These are phyloP conservation scores for Alouatta palliata DNA, from an alignment of 2,113 vertebrate genomes.

Conservation along the genomic window DNA sequence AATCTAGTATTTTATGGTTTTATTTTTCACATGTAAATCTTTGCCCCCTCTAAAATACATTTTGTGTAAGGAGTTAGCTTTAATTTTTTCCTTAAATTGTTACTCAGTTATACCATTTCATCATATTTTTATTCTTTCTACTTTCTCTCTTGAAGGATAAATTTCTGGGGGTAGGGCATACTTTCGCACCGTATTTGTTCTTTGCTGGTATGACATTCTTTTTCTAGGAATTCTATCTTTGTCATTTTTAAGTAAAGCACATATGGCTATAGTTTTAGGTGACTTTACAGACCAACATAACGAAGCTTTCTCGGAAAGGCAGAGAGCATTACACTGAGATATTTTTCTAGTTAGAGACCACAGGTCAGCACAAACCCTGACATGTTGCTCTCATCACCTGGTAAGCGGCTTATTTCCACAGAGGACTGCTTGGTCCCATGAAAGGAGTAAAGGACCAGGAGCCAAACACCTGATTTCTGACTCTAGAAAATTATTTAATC, in stretches of 20 bases:
- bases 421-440: background rate
- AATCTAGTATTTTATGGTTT: conserved; percentile 29
- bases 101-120: conserved; percentile 14
- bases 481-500: background rate
- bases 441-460: background rate
- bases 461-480: background rate
- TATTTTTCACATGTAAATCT: conserved; percentile 25
- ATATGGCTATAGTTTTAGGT: conserved; percentile 25
- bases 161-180: background rate
- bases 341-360: background rate
- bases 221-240: conserved; percentile 46
- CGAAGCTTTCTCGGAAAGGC: background rate
- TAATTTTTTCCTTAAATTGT: background rate
- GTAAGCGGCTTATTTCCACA: background rate
- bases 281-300: background rate
- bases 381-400: background rate
- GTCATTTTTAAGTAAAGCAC: conserved; percentile 39
- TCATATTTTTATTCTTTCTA: conserved; percentile 48
- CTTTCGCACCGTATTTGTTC: conserved; percentile 52
- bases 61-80: background rate
- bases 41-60: conserved; percentile 3
- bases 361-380: background rate
- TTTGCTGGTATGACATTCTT: conserved; percentile 25
- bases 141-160: conserved; percentile 41
- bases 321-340: background rate